Base-by-base conservation (phyloP, 2,113 vertebrate species). In the Hucho hucho region DNA sequence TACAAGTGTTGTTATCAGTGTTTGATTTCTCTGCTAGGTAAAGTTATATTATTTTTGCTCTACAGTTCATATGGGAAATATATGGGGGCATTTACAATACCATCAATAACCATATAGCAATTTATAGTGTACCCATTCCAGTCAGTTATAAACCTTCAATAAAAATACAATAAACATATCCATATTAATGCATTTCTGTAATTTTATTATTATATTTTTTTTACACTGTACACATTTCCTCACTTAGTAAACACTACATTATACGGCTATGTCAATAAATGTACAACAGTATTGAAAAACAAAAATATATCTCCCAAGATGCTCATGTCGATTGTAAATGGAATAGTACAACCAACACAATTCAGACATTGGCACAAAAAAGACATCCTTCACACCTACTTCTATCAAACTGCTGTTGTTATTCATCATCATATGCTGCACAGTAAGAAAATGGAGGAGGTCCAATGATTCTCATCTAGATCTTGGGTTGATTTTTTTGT, bases 171-270 rank as follows among this genome's bases (percentile, higher is more conserved):
- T 16, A 26, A 70, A 49, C 47, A 49, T 46, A 28, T 75, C 69
- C 72, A 24, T 72, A 81, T 79, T 86, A 86, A 86, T 72, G 81
- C 90, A 91, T 89, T 85, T 82, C 83, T 84, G 81, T 90, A 83
- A 88, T 82, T 92, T 88, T 91, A 92, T 91, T 91, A 80, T 86
- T 89, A n/a, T 75, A 85, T 87, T 89, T 92, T 72, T 77, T 89
- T 86, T 93, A 94, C 91, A 94, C 94, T 94, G 92, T 94, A 94
- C 93, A 94, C 84, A 82, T 83, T 87, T 89, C 84, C 89, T 91
- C 88, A 93, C 86, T 91, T 92, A 92, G 89, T 91, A 92, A 92
- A 93, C 90, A 94, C 90, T 92, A 93, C 90, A 89, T 91, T 92
- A 92, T 90, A 92, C 89, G 81, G 71, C 83, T 89, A 91, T 90